Conservation (phyloP, 2,797 vertebrate species). For the Aldrovandia affinis region DNA sequence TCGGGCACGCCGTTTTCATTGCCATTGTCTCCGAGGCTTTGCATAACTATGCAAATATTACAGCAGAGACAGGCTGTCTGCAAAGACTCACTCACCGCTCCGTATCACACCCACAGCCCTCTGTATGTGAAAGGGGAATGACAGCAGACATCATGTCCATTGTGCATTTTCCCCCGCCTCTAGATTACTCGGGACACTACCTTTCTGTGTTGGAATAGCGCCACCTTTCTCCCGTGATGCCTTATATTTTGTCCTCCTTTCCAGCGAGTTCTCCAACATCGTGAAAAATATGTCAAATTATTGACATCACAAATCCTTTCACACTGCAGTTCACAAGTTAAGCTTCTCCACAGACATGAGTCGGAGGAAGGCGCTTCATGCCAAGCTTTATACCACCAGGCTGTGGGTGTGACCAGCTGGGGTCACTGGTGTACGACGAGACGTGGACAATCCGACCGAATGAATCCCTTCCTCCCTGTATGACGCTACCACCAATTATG, state of each 20-base stretch:
- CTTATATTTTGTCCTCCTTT: background rate
- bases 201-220: background rate
- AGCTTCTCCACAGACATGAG: no score
- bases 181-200: background rate
- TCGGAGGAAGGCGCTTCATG: no score
- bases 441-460: no score
- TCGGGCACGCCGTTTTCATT: background rate
- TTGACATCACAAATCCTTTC: no score
- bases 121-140: constrained; percentile 11
- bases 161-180: constrained; percentile 18
- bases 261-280: background rate
- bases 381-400: no score
- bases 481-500: no score
- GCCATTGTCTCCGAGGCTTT: background rate
- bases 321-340: no score
- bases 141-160: constrained; percentile 18
- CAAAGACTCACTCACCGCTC: constrained; percentile 21
- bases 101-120: constrained; percentile 2
- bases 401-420: no score
- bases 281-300: no score
- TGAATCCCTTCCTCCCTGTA: no score
- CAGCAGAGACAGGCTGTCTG: background rate
- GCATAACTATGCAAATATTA: constrained; percentile 4
- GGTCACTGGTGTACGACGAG: no score
- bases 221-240: background rate